Percentiles rank a stretch among this genome's conserved stretches.
phyloP scores from a whole-genome alignment of 2,888 invertebrate genomes.

The Oscheius sp. region DNA sequence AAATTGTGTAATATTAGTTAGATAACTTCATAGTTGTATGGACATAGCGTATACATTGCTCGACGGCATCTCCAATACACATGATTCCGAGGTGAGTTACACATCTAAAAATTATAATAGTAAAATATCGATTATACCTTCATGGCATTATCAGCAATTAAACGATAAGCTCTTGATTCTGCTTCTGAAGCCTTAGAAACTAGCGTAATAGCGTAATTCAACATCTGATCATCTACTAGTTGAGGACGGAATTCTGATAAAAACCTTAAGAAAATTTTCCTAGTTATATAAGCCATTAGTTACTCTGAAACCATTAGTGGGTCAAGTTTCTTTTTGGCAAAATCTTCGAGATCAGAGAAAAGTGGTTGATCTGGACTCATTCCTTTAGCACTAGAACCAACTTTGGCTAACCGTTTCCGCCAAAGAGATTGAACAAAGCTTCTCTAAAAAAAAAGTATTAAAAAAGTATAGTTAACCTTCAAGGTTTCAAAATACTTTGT shows the following conservation, averaged over 20 bases:
- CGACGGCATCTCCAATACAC: slow-evolving; percentile 21
- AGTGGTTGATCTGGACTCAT: background rate
- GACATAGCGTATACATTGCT: slow-evolving; percentile 44
- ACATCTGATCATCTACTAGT: slow-evolving; percentile 7
- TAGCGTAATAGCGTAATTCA: slow-evolving; percentile 20
- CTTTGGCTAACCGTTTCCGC: slow-evolving; percentile 30
- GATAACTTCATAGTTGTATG: slow-evolving; percentile 55
- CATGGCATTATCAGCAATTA: background rate
- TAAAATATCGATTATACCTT: background rate
- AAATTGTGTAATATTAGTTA: background rate
- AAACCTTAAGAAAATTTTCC: slow-evolving; percentile 21
- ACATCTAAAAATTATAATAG: background rate
- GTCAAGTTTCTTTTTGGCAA: slow-evolving; percentile 9
- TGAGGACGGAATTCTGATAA: background rate
- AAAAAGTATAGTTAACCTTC: background rate
- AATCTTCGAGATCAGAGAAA: slow-evolving; percentile 10
- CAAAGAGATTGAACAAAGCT: slow-evolving; percentile 12
- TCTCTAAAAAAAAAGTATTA: background rate
- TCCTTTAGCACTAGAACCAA: slow-evolving; percentile 4
- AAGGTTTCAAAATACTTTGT: background rate
- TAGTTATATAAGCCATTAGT: too few species aligned
- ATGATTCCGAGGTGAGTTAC: background rate
- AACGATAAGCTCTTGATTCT: too few species aligned
- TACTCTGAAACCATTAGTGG: slow-evolving; percentile 29
- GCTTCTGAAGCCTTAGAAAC: slow-evolving; percentile 4